These are phyloP conservation scores for Myotis pilosus DNA, from an alignment of 2,797 vertebrate species.

Conservation along the genomic window DNA sequence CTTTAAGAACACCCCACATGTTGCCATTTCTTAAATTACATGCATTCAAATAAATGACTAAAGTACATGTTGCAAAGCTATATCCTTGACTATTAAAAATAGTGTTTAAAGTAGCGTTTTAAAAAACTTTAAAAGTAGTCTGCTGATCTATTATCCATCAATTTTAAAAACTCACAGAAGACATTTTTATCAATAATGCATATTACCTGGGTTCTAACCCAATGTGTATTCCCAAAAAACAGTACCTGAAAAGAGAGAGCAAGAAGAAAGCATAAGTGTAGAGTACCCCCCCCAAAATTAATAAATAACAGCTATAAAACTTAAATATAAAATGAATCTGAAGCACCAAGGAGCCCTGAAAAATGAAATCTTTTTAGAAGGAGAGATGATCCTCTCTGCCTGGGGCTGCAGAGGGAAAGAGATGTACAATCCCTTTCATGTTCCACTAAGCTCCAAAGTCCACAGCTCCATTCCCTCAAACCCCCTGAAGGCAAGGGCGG, in stretches of 20 bases:
- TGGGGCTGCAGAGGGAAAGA: constrained; percentile 23
- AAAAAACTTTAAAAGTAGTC: neutral
- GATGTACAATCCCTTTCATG: constrained; percentile 53
- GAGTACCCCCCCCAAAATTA: neutral
- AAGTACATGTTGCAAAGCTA: neutral
- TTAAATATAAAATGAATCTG: constrained; percentile 50
- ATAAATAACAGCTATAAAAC: constrained; percentile 46
- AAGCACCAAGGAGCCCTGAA: neutral
- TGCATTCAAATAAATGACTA: constrained; percentile 39
- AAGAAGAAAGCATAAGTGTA: constrained; percentile 26
- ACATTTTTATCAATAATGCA: neutral
- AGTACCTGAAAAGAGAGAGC: constrained; percentile 1
- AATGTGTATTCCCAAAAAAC: neutral
- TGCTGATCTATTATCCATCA: constrained; percentile 25
- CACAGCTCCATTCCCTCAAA: constrained; percentile 13
- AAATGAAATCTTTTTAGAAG: constrained; percentile 63
- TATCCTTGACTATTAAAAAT: constrained; percentile 53
- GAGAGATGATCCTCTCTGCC: constrained; percentile 57
- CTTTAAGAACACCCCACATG: constrained; percentile 8
- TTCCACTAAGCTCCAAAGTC: constrained; percentile 42
- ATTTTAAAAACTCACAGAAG: constrained; percentile 18
- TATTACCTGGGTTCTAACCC: constrained; percentile 22
- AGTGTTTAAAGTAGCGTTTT: constrained; percentile 8
- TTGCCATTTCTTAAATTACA: constrained; percentile 45
- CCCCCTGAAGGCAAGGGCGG: constrained; percentile 38